These are phyloP conservation scores for Ennomos fuscantarius DNA, from an alignment of 2,888 invertebrate species.

Conservation along the genomic window DNA sequence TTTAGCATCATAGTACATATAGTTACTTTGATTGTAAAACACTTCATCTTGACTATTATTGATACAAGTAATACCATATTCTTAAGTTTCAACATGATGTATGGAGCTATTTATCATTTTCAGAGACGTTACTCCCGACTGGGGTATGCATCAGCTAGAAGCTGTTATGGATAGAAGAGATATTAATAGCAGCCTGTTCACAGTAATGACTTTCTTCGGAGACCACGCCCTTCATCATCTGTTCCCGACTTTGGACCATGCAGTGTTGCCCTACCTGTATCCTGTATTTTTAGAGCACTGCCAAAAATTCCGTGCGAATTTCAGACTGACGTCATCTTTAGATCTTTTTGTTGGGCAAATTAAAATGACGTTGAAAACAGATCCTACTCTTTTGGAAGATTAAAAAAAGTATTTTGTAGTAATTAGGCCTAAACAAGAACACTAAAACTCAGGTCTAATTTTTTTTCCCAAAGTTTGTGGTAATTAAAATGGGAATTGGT, in stretches of 20 bases:
- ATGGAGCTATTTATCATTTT: slow-evolving; percentile 22
- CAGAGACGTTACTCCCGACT: slow-evolving; percentile 83
- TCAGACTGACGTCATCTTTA: slow-evolving; percentile 74
- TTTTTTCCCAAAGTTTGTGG: too few species aligned
- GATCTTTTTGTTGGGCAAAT: slow-evolving; percentile 87
- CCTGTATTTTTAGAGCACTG: slow-evolving; percentile 70
- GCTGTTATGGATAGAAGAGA: slow-evolving; percentile 89
- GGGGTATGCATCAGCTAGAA: slow-evolving; percentile 91
- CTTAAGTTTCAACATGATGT: slow-evolving; percentile 25
- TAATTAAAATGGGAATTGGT: too few species aligned
- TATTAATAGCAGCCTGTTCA: slow-evolving; percentile 86
- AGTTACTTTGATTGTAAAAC: slow-evolving; percentile 39
- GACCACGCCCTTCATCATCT: slow-evolving; percentile 91
- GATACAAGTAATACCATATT: slow-evolving; percentile 29
- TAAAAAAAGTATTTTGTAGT: background rate
- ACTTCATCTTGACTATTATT: slow-evolving; percentile 36
- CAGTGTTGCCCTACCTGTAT: slow-evolving; percentile 86
- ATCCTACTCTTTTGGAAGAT: slow-evolving; percentile 34
- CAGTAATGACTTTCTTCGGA: slow-evolving; percentile 89
- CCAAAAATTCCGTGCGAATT: slow-evolving; percentile 82
- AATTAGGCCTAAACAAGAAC: too few species aligned
- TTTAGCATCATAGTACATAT: too few species aligned
- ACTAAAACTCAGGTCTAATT: too few species aligned
- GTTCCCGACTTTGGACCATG: slow-evolving; percentile 91
- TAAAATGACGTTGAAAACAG: slow-evolving; percentile 45